A percentile compares a stretch with the other conserved stretches of the same genome.
phyloP scores from a whole-genome alignment of 2,888 invertebrate genomes.

The Carterocephalus palaemon region DNA sequence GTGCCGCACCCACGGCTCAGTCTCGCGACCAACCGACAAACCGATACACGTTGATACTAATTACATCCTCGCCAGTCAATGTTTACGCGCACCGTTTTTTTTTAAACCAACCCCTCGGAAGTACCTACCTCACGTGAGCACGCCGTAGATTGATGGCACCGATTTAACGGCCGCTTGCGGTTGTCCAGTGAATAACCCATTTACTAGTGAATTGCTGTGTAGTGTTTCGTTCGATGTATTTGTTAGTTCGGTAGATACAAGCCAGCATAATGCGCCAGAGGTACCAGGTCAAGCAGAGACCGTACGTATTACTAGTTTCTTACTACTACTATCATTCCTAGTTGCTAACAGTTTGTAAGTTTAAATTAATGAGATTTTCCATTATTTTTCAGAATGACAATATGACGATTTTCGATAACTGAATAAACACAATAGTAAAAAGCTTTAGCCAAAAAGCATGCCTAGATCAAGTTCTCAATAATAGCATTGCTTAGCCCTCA shows the following conservation, averaged over 20 bases:
- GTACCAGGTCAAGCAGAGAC: constrained; percentile 72
- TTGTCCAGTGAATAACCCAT: constrained; percentile 55
- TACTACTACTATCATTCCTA: too few species aligned
- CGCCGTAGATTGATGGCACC: constrained; percentile 42
- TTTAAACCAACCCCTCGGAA: constrained; percentile 3
- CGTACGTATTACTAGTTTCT: constrained; percentile 75
- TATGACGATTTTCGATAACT: constrained; percentile 42
- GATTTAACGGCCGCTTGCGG: constrained; percentile 45
- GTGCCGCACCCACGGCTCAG: constrained; percentile 58
- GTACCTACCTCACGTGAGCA: constrained; percentile 34
- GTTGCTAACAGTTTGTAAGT: constrained; percentile 29
- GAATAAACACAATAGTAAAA: constrained; percentile 61
- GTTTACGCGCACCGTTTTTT: constrained; percentile 38
- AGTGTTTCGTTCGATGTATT: constrained; percentile 38
- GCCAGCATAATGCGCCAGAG: constrained; percentile 65
- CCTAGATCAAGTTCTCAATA: constrained; percentile 50
- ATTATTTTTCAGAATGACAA: constrained; percentile 13
- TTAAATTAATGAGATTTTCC: constrained; percentile 23
- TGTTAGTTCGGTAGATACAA: constrained; percentile 7
- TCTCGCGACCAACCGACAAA: constrained; percentile 72
- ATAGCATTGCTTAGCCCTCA: constrained; percentile 52
- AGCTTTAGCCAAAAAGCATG: constrained; percentile 40
- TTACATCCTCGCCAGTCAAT: constrained; percentile 48
- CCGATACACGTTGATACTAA: constrained; percentile 73
- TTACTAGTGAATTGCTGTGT: constrained; percentile 53